Evolutionary conservation across 2,888 invertebrate species (phyloP).

Genomic region (Achlya flavicornis): DNA sequence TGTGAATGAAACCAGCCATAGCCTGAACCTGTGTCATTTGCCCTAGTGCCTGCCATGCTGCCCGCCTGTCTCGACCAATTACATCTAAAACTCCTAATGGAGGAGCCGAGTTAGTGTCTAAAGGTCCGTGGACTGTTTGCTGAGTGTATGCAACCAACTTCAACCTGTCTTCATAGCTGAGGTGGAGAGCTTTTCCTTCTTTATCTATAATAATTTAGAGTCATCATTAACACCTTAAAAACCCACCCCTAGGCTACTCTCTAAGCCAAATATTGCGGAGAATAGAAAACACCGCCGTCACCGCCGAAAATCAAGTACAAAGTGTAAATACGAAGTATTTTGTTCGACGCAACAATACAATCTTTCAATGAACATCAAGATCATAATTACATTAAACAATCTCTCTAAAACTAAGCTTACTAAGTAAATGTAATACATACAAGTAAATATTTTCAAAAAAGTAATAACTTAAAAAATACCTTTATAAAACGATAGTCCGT

Average conservation of each 20-base stretch:
- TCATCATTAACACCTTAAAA: background rate
- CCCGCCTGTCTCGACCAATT: constrained; percentile 95
- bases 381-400: no score
- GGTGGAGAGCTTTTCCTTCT: constrained; percentile 97
- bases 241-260: no score
- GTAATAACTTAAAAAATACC: constrained; percentile 81
- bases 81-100: constrained; percentile 97
- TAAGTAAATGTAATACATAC: no score
- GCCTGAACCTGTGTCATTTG: constrained; percentile 93
- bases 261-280: no score
- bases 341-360: no score
- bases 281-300: background rate
- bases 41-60: constrained; percentile 97
- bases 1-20: constrained; percentile 95
- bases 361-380: no score
- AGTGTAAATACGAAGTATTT: no score
- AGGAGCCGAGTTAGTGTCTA: constrained; percentile 88
- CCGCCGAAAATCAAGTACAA: background rate
- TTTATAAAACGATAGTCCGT: constrained; percentile 96
- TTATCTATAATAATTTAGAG: constrained; percentile 88
- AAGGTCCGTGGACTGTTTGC: constrained; percentile 94
- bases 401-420: no score
- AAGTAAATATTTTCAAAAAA: background rate
- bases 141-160: constrained; percentile 96
- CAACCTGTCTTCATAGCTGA: constrained; percentile 96